Base-by-base conservation (phyloP, 2,888 invertebrate species). In the Lasioglossum pauxillum region DNA sequence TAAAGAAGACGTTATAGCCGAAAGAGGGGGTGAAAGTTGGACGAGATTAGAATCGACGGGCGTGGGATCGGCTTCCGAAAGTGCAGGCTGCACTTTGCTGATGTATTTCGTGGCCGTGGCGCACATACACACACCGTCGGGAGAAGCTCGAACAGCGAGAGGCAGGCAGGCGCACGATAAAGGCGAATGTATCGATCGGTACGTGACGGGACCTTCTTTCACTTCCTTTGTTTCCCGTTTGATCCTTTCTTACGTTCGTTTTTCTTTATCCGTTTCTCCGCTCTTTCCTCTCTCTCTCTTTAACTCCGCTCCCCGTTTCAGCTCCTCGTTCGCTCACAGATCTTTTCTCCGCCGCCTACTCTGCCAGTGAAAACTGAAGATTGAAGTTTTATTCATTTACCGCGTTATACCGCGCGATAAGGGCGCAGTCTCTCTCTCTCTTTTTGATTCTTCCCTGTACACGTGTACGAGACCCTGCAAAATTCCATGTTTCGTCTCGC, bases 371-470 rank as follows among this genome's bases (percentile, higher is more conserved):
- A 77, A 84, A 75, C 67, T 64, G 82, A 80, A 85, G 86, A 90
- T 89, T 86, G 84, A 76, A 84, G 80, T 85, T 91, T 90, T 89
- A 90, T 88, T 91, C 89, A 86, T 91, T 91, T 85, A 87, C 80
- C 72, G 41, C 64, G 75, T 78, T 77, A 81, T 74, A 14, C 53
- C 60, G 60, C 41, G 46, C 19, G 73, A 49, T 72, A 41, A 76
- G n/a, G 53, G 19, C 46, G 31, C n/a, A 19, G 41, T 23, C 35
- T 67, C 19, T 35, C 19, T 35, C 35, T 67, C 67, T 35, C 12
- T 41, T 49, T 53, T 23, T 44, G 53, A 72, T 27, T 60, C 60
- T 27, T 31, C 12, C 41, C 27, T 41, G 73, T 38, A 49, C n/a
- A 35, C 44, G 49, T 3, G 35, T 44, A 49, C 23, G 44, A 53